These are phyloP conservation scores for Noctua comes DNA, from an alignment of 2,888 invertebrate genomes.

Conservation along the genomic window DNA sequence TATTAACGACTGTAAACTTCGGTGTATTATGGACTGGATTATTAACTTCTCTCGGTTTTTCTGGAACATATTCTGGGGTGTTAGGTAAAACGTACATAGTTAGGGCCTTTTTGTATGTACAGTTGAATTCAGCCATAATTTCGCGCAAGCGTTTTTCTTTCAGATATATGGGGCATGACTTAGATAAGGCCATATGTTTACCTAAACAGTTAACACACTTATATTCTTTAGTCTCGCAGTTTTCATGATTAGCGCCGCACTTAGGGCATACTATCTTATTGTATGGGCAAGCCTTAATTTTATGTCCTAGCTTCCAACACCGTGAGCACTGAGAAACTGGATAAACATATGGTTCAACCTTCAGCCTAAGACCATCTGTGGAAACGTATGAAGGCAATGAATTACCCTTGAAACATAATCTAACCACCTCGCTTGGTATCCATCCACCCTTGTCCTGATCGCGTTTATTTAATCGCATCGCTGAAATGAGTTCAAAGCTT, in stretches of 20 bases:
- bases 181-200: slow-evolving; percentile 2
- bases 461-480: too few relatives aligned
- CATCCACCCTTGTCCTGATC: too few relatives aligned
- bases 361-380: neutral
- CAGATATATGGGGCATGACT: neutral
- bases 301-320: slow-evolving; percentile 1
- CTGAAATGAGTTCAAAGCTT: too few relatives aligned
- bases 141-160: neutral
- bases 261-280: neutral
- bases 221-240: slow-evolving; percentile 1
- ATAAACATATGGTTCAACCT: neutral
- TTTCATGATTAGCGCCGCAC: slow-evolving; percentile 1
- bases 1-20: too few relatives aligned
- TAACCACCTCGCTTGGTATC: too few relatives aligned
- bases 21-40: too few relatives aligned
- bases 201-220: neutral
- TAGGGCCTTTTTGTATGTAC: too few relatives aligned
- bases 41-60: too few relatives aligned
- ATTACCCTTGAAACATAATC: neutral
- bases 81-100: too few relatives aligned
- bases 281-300: neutral
- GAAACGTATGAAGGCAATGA: neutral
- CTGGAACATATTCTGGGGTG: too few relatives aligned
- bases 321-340: neutral
- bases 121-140: neutral